Conservation (phyloP, 2,113 vertebrate genomes). For the Macquaria australasica region DNA sequence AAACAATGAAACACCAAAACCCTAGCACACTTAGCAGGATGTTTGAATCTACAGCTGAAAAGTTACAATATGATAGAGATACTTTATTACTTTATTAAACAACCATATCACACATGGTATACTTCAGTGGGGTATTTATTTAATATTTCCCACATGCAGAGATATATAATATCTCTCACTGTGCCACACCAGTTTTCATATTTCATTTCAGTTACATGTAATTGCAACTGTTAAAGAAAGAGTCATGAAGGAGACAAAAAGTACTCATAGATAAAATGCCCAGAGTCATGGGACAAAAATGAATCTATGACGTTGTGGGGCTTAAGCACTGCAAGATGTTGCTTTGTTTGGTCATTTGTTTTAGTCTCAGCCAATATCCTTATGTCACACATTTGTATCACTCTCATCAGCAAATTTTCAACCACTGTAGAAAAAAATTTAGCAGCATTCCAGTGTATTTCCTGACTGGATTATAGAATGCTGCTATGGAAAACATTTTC, state of each 20-base stretch:
- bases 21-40: background rate
- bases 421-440: background rate
- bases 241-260: background rate
- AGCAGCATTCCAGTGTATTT: background rate
- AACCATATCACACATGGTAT: no score
- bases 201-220: background rate
- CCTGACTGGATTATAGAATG: background rate
- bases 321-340: background rate
- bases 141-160: background rate
- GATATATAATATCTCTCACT: background rate
- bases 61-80: background rate
- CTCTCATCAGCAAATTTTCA: background rate
- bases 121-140: background rate
- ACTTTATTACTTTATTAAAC: background rate
- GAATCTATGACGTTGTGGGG: background rate
- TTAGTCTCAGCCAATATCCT: background rate
- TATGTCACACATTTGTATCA: background rate
- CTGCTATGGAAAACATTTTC: background rate
- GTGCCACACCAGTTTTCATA: no score
- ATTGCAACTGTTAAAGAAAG: background rate
- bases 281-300: background rate
- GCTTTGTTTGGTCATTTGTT: background rate
- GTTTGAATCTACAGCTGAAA: constrained; percentile 7
- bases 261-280: background rate
- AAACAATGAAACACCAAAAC: background rate